Base-by-base conservation (phyloP, 2,113 vertebrate genomes). In the Istiophorus platypterus region DNA sequence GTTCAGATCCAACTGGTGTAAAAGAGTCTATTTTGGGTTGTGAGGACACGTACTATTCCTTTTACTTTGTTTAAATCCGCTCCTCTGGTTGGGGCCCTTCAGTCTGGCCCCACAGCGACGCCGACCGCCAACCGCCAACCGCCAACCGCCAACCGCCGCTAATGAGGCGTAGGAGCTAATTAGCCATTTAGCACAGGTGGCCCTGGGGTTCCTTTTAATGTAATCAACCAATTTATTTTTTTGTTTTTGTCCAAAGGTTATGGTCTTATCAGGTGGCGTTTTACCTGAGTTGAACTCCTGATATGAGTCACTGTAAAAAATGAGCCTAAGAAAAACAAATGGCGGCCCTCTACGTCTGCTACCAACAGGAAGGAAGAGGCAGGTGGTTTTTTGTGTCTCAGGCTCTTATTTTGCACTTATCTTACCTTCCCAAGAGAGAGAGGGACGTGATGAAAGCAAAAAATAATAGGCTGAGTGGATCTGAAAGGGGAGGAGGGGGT, bases 141-240 rank as follows among this genome's bases (percentile, higher is more conserved):
- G n/a, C n/a, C n/a, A n/a, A n/a, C n/a, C n/a, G n/a, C 29, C 22
- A 15, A 76, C 57, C 27, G 62, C 75, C 52, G 61, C 78, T 86
- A 90, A 89, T 85, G 85, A 90, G 68, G 27, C 59, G 57, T 7
- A 51, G 31, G 51, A 24, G 71, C 10, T 88, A 65, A 89, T 88
- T 79, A 87, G 61, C 57, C 45, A 39, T 58, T 89, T 80, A 84
- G 26, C 57, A 65, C 66, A 51, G 1, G 63, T 51, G 6, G 42
- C 24, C 54, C 2, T 11, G 66, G 62, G 70, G 70, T 72, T 64
- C 20, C 20, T 77, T 69, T 42, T 18, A 42, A 52, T 62, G 20
- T 41, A 64, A 82, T 69, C 57, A 37, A 22, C 10, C n/a, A n/a
- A n/a, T n/a, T n/a, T 34, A 41, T 41, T 15, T 52, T 9, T 54